These are phyloP conservation scores for Pangasius krempfi DNA, from an alignment of 2,797 vertebrate species.

Conservation along the genomic window DNA sequence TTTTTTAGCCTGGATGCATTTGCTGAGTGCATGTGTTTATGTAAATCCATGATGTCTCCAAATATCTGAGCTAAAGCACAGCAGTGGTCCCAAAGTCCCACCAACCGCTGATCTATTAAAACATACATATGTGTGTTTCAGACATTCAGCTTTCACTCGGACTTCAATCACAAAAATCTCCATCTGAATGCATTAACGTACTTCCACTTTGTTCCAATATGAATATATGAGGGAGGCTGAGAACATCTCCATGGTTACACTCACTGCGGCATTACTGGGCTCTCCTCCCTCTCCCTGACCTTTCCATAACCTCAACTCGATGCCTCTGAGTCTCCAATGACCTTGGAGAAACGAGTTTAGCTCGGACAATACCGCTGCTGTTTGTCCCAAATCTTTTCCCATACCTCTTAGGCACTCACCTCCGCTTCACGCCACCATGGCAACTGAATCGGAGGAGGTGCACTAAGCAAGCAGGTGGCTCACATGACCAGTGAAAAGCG, in stretches of 20 bases:
- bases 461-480: constrained; percentile 47
- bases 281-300: constrained; percentile 44
- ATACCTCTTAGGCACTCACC: constrained; percentile 55
- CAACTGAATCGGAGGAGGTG: constrained; percentile 44
- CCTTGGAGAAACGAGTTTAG: constrained; percentile 27
- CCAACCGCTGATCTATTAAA: constrained; percentile 21
- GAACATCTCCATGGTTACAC: constrained; percentile 57
- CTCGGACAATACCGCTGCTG: constrained; percentile 42
- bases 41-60: not conserved
- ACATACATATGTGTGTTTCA: not conserved
- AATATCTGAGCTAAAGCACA: not conserved
- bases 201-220: constrained; percentile 47
- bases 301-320: constrained; percentile 37
- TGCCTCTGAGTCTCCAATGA: constrained; percentile 36
- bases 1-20: constrained; percentile 61
- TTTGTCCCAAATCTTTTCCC: constrained; percentile 57
- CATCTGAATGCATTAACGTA: constrained; percentile 32
- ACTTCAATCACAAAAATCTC: constrained; percentile 32
- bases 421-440: constrained; percentile 46
- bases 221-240: constrained; percentile 42
- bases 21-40: constrained; percentile 4
- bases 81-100: not conserved
- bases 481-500: constrained; percentile 40
- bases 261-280: constrained; percentile 2
- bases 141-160: constrained; percentile 6